Evolutionary conservation across 2,888 invertebrate genomes (phyloP).

Genomic region (Venusia cambrica): DNA sequence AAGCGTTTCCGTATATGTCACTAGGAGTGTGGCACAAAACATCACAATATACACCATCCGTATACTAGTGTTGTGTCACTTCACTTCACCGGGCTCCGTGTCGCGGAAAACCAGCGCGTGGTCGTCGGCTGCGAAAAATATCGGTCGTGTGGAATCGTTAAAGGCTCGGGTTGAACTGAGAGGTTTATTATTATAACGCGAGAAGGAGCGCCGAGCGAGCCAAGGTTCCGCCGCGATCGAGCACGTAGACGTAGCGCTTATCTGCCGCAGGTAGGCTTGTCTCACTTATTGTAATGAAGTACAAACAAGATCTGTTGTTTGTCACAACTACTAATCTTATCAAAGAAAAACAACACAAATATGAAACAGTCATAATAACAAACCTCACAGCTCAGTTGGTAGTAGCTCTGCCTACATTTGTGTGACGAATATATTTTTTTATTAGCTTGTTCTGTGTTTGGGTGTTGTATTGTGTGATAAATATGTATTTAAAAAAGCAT

Average conservation of each 20-base stretch:
- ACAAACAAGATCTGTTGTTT: no score
- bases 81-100: slow-evolving; percentile 39
- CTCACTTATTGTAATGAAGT: no score
- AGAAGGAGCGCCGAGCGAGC: slow-evolving; percentile 68
- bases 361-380: no score
- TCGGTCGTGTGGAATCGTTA: slow-evolving; percentile 71
- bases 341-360: no score
- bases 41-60: slow-evolving; percentile 70
- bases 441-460: no score
- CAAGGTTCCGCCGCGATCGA: slow-evolving; percentile 68
- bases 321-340: no score
- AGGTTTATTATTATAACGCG: slow-evolving; percentile 72
- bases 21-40: slow-evolving; percentile 65
- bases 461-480: no score
- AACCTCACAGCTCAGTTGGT: no score
- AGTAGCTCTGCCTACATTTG: no score
- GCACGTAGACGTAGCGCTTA: slow-evolving; percentile 70
- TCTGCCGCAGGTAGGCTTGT: slow-evolving; percentile 41
- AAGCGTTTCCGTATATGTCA: slow-evolving; percentile 64
- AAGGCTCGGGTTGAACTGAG: slow-evolving; percentile 73
- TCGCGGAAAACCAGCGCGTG: slow-evolving; percentile 40
- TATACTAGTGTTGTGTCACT: slow-evolving; percentile 58
- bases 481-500: no score
- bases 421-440: no score
- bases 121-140: slow-evolving; percentile 43